These are phyloP conservation scores for Pristionchus arcanus DNA, from an alignment of 2,888 invertebrate genomes.

Conservation along the genomic window DNA sequence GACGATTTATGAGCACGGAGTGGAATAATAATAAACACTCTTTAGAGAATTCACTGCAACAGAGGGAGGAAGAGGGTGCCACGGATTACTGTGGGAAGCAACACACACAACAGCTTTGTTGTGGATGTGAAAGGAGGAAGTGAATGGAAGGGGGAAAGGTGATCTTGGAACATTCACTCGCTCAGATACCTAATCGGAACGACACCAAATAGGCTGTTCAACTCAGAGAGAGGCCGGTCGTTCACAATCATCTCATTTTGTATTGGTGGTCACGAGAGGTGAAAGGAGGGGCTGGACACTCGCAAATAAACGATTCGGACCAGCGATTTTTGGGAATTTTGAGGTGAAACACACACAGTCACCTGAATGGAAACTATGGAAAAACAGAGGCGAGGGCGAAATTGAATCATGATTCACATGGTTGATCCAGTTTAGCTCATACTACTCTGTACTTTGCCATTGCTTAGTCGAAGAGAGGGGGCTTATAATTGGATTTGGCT, in stretches of 20 bases:
- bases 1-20: background rate
- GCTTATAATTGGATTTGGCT: constrained; percentile 8
- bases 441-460: background rate
- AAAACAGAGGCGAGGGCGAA: background rate
- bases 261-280: constrained; percentile 11
- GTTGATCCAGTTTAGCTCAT: background rate
- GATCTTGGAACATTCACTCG: background rate
- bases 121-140: background rate
- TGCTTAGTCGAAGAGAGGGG: background rate
- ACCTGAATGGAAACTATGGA: no score
- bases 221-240: background rate
- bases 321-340: background rate
- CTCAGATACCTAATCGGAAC: background rate
- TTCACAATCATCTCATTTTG: constrained; percentile 8
- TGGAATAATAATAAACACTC: constrained; percentile 21
- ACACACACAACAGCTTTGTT: background rate
- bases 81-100: background rate
- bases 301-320: constrained; percentile 26
- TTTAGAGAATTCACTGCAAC: background rate
- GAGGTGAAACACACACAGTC: background rate
- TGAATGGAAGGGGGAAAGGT: background rate
- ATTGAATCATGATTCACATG: background rate
- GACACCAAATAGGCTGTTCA: background rate
- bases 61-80: background rate
- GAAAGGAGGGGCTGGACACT: background rate